These are phyloP conservation scores for Muscidifurax raptorellus DNA, from an alignment of 1,140 invertebrate species.

Conservation along the genomic window DNA sequence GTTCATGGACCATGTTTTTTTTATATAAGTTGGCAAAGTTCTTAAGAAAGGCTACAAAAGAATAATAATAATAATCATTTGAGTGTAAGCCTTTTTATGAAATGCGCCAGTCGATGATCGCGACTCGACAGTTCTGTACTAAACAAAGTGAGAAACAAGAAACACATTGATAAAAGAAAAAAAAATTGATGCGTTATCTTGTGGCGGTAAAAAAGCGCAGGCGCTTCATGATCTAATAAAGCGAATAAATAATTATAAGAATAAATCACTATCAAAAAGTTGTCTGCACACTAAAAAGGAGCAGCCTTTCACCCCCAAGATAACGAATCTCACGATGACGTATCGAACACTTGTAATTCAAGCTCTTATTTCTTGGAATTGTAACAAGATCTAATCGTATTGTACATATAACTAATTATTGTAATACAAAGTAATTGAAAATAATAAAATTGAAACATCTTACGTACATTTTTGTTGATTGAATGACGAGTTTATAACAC, in stretches of 20 bases:
- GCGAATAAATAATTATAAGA: slow-evolving; percentile 34
- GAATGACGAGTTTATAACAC: not conserved
- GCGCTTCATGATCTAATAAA: slow-evolving; percentile 32
- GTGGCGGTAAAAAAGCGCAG: slow-evolving; percentile 22
- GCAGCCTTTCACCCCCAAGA: slow-evolving; percentile 19
- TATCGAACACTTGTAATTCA: slow-evolving; percentile 40
- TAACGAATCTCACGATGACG: not conserved
- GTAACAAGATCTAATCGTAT: slow-evolving; percentile 50
- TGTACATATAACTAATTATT: slow-evolving; percentile 57
- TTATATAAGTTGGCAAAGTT: slow-evolving; percentile 18
- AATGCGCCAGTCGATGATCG: not conserved
- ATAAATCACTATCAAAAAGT: slow-evolving; percentile 33
- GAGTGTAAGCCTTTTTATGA: not conserved
- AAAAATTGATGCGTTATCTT: slow-evolving; percentile 38
- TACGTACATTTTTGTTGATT: slow-evolving; percentile 36
- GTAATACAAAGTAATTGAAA: slow-evolving; percentile 56
- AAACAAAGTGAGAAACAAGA: slow-evolving; percentile 28
- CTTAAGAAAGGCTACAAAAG: slow-evolving; percentile 17
- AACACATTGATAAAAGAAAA: slow-evolving; percentile 25
- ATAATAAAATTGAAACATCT: slow-evolving; percentile 53
- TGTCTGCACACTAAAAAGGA: slow-evolving; percentile 16
- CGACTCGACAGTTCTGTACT: slow-evolving; percentile 24
- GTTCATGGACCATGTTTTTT: slow-evolving; percentile 36
- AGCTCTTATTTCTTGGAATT: slow-evolving; percentile 43
- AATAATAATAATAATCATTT: slow-evolving; percentile 29